Conservation (phyloP, 2,888 invertebrate genomes). For the Phasia obesa region DNA sequence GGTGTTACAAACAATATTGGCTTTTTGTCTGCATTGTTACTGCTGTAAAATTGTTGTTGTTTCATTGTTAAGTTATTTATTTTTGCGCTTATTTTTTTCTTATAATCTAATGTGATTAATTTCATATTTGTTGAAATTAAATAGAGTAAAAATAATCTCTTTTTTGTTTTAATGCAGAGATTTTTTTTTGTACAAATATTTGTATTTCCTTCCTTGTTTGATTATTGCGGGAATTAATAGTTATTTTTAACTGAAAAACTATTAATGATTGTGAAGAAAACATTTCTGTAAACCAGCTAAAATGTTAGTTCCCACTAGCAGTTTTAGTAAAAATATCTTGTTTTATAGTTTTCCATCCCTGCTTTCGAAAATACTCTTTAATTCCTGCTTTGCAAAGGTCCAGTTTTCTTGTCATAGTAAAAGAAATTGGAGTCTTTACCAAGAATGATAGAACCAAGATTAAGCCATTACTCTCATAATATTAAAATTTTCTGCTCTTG, state of each 20-base stretch:
- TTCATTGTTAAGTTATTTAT: slow-evolving; percentile 34
- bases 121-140: slow-evolving; percentile 51
- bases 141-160: background rate
- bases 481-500: too few species aligned
- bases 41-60: slow-evolving; percentile 31
- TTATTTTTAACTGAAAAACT: background rate
- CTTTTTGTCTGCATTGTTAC: slow-evolving; percentile 8
- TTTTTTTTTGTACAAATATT: slow-evolving; percentile 3
- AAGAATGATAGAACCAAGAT: too few species aligned
- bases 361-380: too few species aligned
- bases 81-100: slow-evolving; percentile 9
- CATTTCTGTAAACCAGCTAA: too few species aligned
- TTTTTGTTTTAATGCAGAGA: background rate
- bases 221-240: slow-evolving; percentile 28
- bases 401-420: too few species aligned
- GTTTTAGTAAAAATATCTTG: too few species aligned
- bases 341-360: too few species aligned
- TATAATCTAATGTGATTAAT: slow-evolving; percentile 63
- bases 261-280: background rate
- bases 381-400: too few species aligned
- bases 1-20: slow-evolving; percentile 6
- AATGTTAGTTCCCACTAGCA: background rate
- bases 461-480: too few species aligned
- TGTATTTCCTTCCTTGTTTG: slow-evolving; percentile 49
- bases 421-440: too few species aligned